A percentile compares a stretch with the other conserved stretches of the same genome.
phyloP scores from a whole-genome alignment of 2,113 vertebrate genomes.

The Motacilla tschutschensis region DNA sequence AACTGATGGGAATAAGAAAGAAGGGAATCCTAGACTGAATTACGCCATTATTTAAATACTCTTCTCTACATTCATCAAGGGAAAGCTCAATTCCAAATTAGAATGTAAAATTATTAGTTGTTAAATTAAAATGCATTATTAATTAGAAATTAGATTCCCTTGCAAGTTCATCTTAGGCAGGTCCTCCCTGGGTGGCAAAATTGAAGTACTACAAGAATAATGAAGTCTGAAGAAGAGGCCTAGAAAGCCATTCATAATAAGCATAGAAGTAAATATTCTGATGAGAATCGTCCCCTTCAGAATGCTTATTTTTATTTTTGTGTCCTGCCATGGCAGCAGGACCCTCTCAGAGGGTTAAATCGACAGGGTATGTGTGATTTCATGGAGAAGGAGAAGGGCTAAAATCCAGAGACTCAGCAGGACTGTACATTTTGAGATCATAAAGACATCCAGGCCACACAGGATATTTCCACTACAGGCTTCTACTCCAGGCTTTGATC shows the following conservation, averaged over 20 bases:
- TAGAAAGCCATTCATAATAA: background rate
- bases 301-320: background rate
- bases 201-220: background rate
- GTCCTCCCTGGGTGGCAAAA: background rate
- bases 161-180: background rate
- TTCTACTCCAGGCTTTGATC: slow-evolving; percentile 23
- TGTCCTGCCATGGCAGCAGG: background rate
- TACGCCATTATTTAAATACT: slow-evolving; percentile 36
- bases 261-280: background rate
- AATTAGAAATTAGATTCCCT: slow-evolving; percentile 51
- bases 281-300: background rate
- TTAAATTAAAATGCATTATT: slow-evolving; percentile 41
- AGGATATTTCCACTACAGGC: background rate
- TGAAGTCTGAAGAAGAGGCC: background rate
- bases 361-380: background rate
- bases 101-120: slow-evolving; percentile 20
- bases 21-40: background rate
- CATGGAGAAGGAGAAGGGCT: background rate
- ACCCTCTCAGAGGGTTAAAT: background rate
- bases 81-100: slow-evolving; percentile 45
- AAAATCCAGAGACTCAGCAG: background rate
- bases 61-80: slow-evolving; percentile 21
- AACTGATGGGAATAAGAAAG: background rate
- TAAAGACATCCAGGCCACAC: background rate
- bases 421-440: background rate